These are phyloP conservation scores for Maniola hyperantus DNA, from an alignment of 2,888 invertebrate genomes.

Conservation along the genomic window DNA sequence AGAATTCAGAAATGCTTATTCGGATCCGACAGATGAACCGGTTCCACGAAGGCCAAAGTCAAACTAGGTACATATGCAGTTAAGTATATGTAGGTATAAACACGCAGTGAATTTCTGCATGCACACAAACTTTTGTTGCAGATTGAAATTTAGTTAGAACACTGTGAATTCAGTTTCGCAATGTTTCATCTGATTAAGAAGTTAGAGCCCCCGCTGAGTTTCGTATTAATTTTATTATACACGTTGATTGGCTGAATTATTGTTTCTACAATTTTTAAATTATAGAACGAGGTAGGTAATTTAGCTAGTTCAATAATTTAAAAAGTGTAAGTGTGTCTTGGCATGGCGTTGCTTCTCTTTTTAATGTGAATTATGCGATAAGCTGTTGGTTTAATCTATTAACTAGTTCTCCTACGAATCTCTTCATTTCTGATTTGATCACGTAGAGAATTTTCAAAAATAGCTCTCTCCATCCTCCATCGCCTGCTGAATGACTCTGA, in stretches of 20 bases:
- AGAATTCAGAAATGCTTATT: not conserved
- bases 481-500: too few relatives aligned
- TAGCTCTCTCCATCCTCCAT: too few relatives aligned
- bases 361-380: too few relatives aligned
- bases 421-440: too few relatives aligned
- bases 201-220: slow-evolving; percentile 18
- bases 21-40: not conserved
- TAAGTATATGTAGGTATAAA: not conserved
- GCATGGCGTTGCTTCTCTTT: too few relatives aligned
- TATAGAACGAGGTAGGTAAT: not conserved
- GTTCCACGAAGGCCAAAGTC: not conserved
- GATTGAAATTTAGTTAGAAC: slow-evolving; percentile 41
- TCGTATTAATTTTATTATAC: slow-evolving; percentile 3
- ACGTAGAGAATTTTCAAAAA: too few relatives aligned
- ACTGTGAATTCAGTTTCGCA: slow-evolving; percentile 37
- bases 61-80: not conserved
- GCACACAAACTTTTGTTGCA: slow-evolving; percentile 40
- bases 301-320: not conserved
- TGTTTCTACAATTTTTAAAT: slow-evolving; percentile 14
- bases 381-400: too few relatives aligned
- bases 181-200: slow-evolving; percentile 41
- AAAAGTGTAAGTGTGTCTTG: too few relatives aligned
- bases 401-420: too few relatives aligned
- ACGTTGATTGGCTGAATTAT: slow-evolving; percentile 4
- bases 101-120: slow-evolving; percentile 44